These are phyloP conservation scores for Vanacampus margaritifer DNA, from an alignment of 2,113 vertebrate species.

Conservation along the genomic window DNA sequence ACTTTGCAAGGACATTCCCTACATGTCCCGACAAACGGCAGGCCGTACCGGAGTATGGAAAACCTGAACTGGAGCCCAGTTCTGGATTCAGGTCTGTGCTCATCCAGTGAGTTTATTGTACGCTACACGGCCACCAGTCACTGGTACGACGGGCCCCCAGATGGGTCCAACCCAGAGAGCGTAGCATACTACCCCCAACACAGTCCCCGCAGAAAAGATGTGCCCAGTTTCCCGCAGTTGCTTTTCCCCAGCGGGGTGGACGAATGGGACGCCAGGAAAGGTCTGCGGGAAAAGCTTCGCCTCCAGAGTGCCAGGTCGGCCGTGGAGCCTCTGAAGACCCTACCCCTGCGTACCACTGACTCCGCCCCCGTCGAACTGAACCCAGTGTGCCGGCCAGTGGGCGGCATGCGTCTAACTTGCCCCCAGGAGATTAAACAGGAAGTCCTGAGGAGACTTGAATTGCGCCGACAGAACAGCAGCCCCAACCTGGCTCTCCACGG, in stretches of 20 bases:
- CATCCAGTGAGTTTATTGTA: slow-evolving; percentile 73
- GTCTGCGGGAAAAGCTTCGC: slow-evolving; percentile 81
- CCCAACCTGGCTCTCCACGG: slow-evolving; percentile 71
- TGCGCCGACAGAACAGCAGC: slow-evolving; percentile 81
- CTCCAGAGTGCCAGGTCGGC: slow-evolving; percentile 75
- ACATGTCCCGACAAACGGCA: slow-evolving; percentile 14
- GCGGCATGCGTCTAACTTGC: slow-evolving; percentile 61
- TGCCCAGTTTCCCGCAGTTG: slow-evolving; percentile 76
- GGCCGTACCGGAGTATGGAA: slow-evolving; percentile 86
- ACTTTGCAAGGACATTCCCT: slow-evolving; percentile 24
- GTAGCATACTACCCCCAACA: slow-evolving; percentile 63
- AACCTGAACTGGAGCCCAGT: slow-evolving; percentile 79
- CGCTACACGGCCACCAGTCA: slow-evolving; percentile 71
- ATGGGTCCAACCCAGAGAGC: slow-evolving; percentile 62
- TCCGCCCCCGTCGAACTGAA: slow-evolving; percentile 29
- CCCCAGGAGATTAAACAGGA: slow-evolving; percentile 84
- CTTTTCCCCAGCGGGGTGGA: slow-evolving; percentile 71
- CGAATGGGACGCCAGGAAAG: slow-evolving; percentile 75
- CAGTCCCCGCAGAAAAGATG: slow-evolving; percentile 60
- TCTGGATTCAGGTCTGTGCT: slow-evolving; percentile 63
- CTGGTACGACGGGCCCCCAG: slow-evolving; percentile 72
- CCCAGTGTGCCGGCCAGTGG: slow-evolving; percentile 38
- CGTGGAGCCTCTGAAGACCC: slow-evolving; percentile 69
- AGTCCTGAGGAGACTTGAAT: slow-evolving; percentile 75
- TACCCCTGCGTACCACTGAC: slow-evolving; percentile 60